Evolutionary conservation across 2,113 vertebrate species (phyloP).

Genomic region (Notechis scutatus): DNA sequence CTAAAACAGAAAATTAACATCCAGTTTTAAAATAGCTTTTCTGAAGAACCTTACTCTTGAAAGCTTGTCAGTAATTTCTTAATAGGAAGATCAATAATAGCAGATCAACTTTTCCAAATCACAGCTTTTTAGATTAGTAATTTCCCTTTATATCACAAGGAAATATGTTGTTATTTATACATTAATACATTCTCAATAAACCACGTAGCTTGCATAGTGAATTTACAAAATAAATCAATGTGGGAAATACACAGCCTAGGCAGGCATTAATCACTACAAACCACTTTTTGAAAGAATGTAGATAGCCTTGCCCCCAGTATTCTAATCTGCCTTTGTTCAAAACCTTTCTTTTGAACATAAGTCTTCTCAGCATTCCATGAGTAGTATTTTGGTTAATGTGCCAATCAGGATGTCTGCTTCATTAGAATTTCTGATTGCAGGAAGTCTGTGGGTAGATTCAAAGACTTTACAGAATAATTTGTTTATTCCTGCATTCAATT

Average conservation of each 20-base stretch:
- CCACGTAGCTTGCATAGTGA: neutral
- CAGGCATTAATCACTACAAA: neutral
- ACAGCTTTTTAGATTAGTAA: neutral
- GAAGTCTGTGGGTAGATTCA: neutral
- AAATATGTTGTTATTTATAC: neutral
- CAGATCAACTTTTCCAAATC: neutral
- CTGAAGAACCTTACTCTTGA: neutral
- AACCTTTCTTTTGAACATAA: neutral
- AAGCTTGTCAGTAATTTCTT: neutral
- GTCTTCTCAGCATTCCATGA: neutral
- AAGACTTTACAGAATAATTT: neutral
- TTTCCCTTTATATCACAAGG: neutral
- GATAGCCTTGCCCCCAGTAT: neutral
- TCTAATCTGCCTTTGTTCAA: neutral
- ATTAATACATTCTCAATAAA: neutral
- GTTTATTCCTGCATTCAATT: neutral
- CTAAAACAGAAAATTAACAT: neutral
- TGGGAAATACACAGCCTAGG: neutral
- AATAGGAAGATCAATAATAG: neutral
- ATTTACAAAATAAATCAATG: neutral
- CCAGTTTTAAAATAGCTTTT: neutral
- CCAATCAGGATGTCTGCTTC: neutral
- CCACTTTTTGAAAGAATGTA: neutral
- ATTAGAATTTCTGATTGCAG: neutral
- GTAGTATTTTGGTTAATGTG: neutral